A percentile compares a stretch with the other conserved stretches of the same genome.
These are phyloP conservation scores for Lipophrys pholis DNA, from an alignment of 2,113 vertebrate species.

Conservation along the genomic window DNA sequence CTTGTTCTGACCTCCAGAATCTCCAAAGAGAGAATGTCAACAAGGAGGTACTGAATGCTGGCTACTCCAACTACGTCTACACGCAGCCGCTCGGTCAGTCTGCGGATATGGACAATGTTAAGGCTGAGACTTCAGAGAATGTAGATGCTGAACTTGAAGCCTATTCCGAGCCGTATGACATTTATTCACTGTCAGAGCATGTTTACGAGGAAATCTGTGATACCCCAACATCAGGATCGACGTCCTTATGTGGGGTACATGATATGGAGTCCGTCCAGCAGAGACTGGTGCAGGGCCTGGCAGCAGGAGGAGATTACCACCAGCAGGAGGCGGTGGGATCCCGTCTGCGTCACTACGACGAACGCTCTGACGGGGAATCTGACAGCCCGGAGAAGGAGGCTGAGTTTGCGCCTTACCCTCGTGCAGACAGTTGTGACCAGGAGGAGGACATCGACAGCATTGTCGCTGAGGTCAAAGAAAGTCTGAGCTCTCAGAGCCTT, in stretches of 20 bases:
- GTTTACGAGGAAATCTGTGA: conserved; percentile 97
- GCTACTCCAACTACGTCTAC: conserved; percentile 93
- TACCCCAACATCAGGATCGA: conserved; percentile 55
- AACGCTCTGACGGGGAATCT: conserved; percentile 94
- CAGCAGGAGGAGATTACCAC: conserved; percentile 84
- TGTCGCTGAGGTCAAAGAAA: conserved; percentile 89
- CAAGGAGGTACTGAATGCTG: conserved; percentile 86
- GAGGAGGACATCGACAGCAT: conserved; percentile 93
- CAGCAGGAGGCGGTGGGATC: conserved; percentile 94
- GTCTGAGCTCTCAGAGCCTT: conserved; percentile 89
- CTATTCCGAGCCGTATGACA: conserved; percentile 91
- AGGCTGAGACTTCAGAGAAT: conserved; percentile 34
- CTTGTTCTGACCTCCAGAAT: conserved; percentile 81
- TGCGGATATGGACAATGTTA: conserved; percentile 45
- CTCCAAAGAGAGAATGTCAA: conserved; percentile 84
- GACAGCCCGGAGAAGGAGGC: conserved; percentile 98
- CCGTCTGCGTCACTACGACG: conserved; percentile 94
- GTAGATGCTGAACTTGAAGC: conserved; percentile 74
- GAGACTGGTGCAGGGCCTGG: conserved; percentile 83
- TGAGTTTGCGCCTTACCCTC: conserved; percentile 93
- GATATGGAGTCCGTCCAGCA: conserved; percentile 69
- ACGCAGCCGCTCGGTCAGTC: conserved; percentile 84
- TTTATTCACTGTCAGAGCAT: conserved; percentile 91
- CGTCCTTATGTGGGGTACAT: conserved; percentile 21
- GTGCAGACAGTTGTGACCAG: conserved; percentile 93